Evolutionary conservation across 2,113 vertebrate genomes (phyloP).

Genomic region (Pelecanoides urinatrix): DNA sequence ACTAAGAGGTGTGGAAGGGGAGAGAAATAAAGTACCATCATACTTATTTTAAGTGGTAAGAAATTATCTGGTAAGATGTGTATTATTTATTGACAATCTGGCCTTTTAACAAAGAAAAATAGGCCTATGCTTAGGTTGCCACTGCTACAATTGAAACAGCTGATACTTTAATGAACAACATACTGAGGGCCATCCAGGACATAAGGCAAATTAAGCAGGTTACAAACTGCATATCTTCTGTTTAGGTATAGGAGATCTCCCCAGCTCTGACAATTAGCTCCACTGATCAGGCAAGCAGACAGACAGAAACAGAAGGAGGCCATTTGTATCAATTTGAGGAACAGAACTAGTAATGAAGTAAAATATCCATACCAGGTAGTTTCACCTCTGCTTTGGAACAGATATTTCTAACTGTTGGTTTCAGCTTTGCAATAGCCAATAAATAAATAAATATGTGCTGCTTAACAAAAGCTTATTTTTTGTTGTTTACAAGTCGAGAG

Average conservation of each 20-base stretch:
- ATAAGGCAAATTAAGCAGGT: slow-evolving; percentile 80
- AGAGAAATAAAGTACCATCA: background rate
- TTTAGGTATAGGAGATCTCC: slow-evolving; percentile 71
- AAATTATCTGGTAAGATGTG: slow-evolving; percentile 32
- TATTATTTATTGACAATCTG: slow-evolving; percentile 75
- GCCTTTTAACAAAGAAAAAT: slow-evolving; percentile 84
- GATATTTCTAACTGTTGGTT: slow-evolving; percentile 21
- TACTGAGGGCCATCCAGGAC: slow-evolving; percentile 79
- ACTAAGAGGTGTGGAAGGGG: background rate
- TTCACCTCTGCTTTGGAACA: slow-evolving; percentile 65
- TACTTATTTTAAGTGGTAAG: background rate
- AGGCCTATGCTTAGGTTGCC: slow-evolving; percentile 67
- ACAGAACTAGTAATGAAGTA: slow-evolving; percentile 75
- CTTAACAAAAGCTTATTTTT: slow-evolving; percentile 56
- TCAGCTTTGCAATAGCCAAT: background rate
- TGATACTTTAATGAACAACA: slow-evolving; percentile 82
- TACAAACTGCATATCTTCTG: slow-evolving; percentile 77
- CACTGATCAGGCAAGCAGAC: slow-evolving; percentile 72
- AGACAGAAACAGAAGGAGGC: slow-evolving; percentile 82
- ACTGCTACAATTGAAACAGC: slow-evolving; percentile 74
- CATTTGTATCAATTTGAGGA: slow-evolving; percentile 85
- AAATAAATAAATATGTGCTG: slow-evolving; percentile 34
- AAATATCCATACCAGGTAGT: slow-evolving; percentile 68
- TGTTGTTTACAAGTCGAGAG: slow-evolving; percentile 65
- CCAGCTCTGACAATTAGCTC: slow-evolving; percentile 73